Evolutionary conservation across 2,113 vertebrate species (phyloP), one percentile per base, ranked within the genome.

Genomic region (Pandion haliaetus): DNA sequence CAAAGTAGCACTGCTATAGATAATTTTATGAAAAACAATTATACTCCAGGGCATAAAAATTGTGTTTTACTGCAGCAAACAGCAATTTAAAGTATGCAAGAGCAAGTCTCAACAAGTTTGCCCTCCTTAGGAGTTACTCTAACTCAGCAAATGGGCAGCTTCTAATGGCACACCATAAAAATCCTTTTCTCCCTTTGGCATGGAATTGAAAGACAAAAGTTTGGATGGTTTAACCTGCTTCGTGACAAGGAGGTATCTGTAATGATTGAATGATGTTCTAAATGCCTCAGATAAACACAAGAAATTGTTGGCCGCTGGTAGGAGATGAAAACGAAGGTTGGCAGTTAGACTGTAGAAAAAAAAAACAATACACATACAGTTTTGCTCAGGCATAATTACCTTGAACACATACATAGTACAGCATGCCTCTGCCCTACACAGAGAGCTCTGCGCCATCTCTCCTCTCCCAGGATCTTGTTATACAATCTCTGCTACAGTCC

Each of bases 61-160:
- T 47, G 52, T 54, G 24, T 38, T 90, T 82, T 57, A 82, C 47
- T 85, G 83, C 45, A 61, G 52, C 70, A 81, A 84, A 54, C 62
- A 78, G 76, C 81, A 90, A 95, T 88, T 85, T 69, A 54, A 97
- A 97, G 54, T 49, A 96, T 50, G 76, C 42, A 82, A 87, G 16
- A 61, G 38, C 96, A 97, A 74, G 95, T 47, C 58, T 91, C 66
- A 72, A 78, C 97, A 96, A 86, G 88, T 55, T 34, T 69, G 71
- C 61, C 52, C 59, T 77, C 66, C 58, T 67, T 34, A 49, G n/a
- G 66, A 61, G 38, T 61, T 62, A 82, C 40, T 42, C 19, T 38
- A 67, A 62, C n/a, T 67, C 58, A 62, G 72, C 55, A 85, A 95
- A 90, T 25, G 36, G 69, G 63, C 57, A 63, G 45, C 52, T 94